These are phyloP conservation scores for Lineus longissimus DNA, from an alignment of 1,140 invertebrate genomes.

Conservation along the genomic window DNA sequence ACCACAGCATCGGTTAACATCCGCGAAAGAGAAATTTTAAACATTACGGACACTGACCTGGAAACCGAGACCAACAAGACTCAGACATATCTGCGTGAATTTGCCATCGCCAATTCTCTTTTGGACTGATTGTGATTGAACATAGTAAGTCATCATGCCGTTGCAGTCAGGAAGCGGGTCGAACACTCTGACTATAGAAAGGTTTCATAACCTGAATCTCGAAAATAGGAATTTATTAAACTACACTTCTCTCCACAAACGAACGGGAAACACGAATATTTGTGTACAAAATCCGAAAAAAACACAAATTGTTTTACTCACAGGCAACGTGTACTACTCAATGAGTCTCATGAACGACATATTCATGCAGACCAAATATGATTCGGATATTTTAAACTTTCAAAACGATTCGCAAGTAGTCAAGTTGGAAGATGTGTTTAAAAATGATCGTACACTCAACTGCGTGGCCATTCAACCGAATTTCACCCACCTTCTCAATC, in stretches of 20 bases:
- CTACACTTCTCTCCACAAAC: neutral
- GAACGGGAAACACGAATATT: neutral
- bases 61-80: neutral
- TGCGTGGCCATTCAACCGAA: neutral
- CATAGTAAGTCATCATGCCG: too few relatives aligned
- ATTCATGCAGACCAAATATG: neutral
- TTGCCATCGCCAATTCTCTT: neutral
- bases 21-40: neutral
- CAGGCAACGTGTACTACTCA: neutral
- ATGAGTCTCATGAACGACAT: neutral
- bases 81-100: neutral
- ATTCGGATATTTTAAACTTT: neutral
- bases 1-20: neutral
- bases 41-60: neutral
- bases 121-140: neutral
- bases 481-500: neutral
- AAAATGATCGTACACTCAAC: neutral
- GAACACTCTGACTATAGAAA: neutral
- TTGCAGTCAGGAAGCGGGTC: neutral
- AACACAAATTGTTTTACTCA: neutral
- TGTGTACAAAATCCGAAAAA: neutral
- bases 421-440: neutral
- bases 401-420: neutral
- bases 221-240: neutral
- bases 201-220: neutral